phyloP scores from a whole-genome alignment of 2,888 invertebrate species.

The Drosophila villosipedis region DNA sequence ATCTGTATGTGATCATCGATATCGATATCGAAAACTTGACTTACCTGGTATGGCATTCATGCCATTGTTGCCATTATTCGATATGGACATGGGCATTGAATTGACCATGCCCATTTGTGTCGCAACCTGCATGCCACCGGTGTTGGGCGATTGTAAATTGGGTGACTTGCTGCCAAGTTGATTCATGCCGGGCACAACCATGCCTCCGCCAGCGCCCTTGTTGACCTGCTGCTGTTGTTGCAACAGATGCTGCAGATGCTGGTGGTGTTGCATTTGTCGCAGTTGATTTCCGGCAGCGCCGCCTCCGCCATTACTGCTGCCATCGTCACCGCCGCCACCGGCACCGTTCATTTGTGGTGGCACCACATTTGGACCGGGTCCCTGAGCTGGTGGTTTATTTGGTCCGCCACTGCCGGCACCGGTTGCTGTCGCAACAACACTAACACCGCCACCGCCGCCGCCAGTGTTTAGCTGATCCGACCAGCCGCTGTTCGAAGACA shows the following conservation, averaged over 20 bases:
- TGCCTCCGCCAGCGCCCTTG: constrained; percentile 73
- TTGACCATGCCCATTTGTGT: constrained; percentile 90
- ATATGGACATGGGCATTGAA: constrained; percentile 90
- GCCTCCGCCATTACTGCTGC: constrained; percentile 42
- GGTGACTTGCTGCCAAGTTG: constrained; percentile 93
- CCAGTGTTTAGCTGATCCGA: constrained; percentile 87
- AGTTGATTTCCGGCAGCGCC: constrained; percentile 68
- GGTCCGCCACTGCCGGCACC: constrained; percentile 82
- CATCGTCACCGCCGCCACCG: constrained; percentile 87
- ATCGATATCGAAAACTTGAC: constrained; percentile 24
- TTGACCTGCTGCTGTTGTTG: constrained; percentile 86
- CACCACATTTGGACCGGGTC: constrained; percentile 90
- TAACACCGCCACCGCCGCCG: constrained; percentile 86
- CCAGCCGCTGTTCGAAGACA: constrained; percentile 90
- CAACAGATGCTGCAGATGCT: constrained; percentile 88
- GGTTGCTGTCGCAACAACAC: constrained; percentile 56
- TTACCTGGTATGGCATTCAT: constrained; percentile 91
- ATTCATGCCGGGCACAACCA: constrained; percentile 88
- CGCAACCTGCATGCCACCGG: constrained; percentile 89
- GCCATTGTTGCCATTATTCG: constrained; percentile 90
- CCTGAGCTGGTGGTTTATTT: constrained; percentile 92
- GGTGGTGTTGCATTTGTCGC: constrained; percentile 87
- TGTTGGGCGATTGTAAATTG: constrained; percentile 93
- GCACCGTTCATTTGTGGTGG: constrained; percentile 87
- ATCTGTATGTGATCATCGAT: background rate